These are phyloP conservation scores for Anolis sagrei DNA, from an alignment of 2,113 vertebrate species.

Conservation along the genomic window DNA sequence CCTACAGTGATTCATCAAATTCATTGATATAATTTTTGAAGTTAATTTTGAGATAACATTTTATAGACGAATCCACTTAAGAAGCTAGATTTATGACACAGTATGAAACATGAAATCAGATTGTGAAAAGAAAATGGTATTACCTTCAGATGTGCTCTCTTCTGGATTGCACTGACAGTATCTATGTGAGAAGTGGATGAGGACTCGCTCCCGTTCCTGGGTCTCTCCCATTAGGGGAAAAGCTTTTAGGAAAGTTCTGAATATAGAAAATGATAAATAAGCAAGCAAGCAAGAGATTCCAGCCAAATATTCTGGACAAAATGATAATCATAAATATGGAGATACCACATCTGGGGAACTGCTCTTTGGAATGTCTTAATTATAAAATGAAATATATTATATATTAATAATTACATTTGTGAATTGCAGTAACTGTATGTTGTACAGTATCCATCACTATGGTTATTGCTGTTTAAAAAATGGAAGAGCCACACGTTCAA, in stretches of 20 bases:
- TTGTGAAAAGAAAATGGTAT: background rate
- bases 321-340: background rate
- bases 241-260: constrained; percentile 90
- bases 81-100: background rate
- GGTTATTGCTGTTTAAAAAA: no score
- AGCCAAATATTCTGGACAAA: background rate
- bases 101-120: background rate
- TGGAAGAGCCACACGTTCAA: background rate
- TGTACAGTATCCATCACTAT: no score
- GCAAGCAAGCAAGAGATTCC: background rate
- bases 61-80: background rate
- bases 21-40: background rate
- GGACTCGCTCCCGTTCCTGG: constrained; percentile 93
- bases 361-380: background rate
- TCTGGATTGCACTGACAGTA: constrained; percentile 91
- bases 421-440: background rate
- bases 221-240: constrained; percentile 95
- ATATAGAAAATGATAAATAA: constrained; percentile 8
- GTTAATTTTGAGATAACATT: background rate
- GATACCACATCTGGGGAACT: background rate
- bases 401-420: background rate
- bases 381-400: background rate
- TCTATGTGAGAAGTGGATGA: constrained; percentile 89
- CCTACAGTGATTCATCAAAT: background rate
- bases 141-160: constrained; percentile 82